phyloP scores from a whole-genome alignment of 2,797 vertebrate genomes.

The Cygnus olor region DNA sequence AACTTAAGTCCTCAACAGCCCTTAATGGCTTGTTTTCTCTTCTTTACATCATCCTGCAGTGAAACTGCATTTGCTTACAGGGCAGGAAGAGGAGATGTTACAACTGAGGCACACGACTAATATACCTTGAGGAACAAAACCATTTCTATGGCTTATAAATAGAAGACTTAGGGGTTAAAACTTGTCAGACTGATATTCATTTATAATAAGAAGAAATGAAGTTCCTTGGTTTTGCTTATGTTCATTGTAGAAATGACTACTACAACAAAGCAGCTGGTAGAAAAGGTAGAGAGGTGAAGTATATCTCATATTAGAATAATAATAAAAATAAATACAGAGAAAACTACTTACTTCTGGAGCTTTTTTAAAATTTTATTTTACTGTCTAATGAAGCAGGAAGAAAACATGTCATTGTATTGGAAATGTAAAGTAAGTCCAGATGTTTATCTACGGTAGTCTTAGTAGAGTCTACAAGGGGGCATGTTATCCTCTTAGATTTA shows the following conservation, averaged over 20 bases:
- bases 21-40: not conserved
- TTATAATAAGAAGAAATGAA: not conserved
- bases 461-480: not conserved
- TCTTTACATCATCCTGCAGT: not conserved
- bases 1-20: not conserved
- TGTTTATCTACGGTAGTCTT: not conserved
- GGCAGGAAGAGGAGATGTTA: not conserved
- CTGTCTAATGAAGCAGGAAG: not conserved
- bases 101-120: not conserved
- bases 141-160: not conserved
- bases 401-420: not conserved
- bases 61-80: not conserved
- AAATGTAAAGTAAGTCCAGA: not conserved
- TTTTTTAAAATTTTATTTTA: not conserved
- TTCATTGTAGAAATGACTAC: not conserved
- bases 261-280: not conserved
- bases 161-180: not conserved
- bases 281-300: not conserved
- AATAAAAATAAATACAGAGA: not conserved
- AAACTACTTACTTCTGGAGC: not conserved
- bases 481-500: conserved; percentile 1
- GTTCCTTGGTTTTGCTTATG: not conserved
- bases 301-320: not conserved
- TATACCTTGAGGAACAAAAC: not conserved
- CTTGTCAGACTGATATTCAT: not conserved